A percentile compares a stretch with the other conserved stretches of the same genome.
phyloP scores from a whole-genome alignment of 2,888 invertebrate genomes.

The Sphinx pinastri region DNA sequence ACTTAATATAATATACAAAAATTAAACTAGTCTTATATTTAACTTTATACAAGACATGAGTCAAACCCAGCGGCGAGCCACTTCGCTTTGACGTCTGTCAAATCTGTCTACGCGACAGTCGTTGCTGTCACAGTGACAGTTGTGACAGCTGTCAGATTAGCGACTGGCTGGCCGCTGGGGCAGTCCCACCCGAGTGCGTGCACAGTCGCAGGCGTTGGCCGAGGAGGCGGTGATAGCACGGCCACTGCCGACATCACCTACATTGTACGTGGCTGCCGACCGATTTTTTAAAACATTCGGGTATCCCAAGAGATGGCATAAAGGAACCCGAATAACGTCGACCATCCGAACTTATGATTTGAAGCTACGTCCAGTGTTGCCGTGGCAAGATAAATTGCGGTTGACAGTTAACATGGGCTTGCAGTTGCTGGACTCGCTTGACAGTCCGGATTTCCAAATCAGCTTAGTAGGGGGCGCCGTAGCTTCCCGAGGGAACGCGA shows the following conservation, averaged over 20 bases:
- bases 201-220: constrained; percentile 81
- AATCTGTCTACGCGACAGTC: constrained; percentile 39
- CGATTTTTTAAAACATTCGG: constrained; percentile 70
- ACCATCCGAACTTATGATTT: constrained; percentile 48
- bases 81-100: constrained; percentile 57
- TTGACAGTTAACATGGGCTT: constrained; percentile 30
- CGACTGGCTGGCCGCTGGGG: constrained; percentile 74
- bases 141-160: constrained; percentile 44
- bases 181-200: constrained; percentile 75
- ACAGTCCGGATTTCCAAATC: constrained; percentile 41
- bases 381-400: constrained; percentile 35
- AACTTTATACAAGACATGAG: constrained; percentile 81
- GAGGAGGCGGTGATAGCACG: constrained; percentile 50
- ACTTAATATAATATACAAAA: constrained; percentile 61
- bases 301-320: constrained; percentile 51
- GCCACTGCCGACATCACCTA: constrained; percentile 72
- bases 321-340: constrained; percentile 66
- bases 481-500: constrained; percentile 86
- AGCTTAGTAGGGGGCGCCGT: constrained; percentile 86
- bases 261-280: constrained; percentile 77
- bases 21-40: constrained; percentile 77
- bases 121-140: constrained; percentile 37
- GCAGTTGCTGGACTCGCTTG: constrained; percentile 34
- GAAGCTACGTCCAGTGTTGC: constrained; percentile 20
- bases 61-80: constrained; percentile 73